Conservation (phyloP, 2,888 invertebrate species). For the Psylliodes chrysocephalus region DNA sequence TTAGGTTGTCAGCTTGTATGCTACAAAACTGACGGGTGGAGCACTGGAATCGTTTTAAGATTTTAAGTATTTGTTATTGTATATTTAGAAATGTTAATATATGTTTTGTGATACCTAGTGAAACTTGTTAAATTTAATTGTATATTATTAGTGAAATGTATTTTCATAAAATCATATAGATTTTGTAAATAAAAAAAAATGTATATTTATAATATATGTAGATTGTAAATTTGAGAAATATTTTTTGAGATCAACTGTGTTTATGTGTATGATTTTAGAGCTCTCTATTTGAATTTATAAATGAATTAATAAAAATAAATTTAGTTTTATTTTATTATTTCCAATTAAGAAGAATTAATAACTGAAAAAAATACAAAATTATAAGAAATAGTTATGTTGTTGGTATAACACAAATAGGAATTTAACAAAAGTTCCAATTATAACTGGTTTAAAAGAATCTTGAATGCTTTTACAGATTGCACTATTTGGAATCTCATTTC, state of each 20-base stretch:
- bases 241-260: slow-evolving; percentile 23
- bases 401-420: too few species aligned
- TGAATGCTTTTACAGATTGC: too few species aligned
- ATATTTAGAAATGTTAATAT: slow-evolving; percentile 15
- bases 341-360: background rate
- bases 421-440: too few species aligned
- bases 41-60: slow-evolving; percentile 65
- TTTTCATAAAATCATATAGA: slow-evolving; percentile 11
- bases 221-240: slow-evolving; percentile 8
- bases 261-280: slow-evolving; percentile 18
- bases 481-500: too few species aligned
- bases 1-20: slow-evolving; percentile 84
- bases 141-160: slow-evolving; percentile 31
- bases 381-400: too few species aligned
- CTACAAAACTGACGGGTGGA: slow-evolving; percentile 83
- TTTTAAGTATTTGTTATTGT: slow-evolving; percentile 4
- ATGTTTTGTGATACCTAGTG: slow-evolving; percentile 37
- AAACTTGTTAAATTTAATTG: slow-evolving; percentile 28
- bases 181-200: slow-evolving; percentile 25
- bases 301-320: slow-evolving; percentile 19
- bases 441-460: background rate
- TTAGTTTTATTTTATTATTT: slow-evolving; percentile 23
- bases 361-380: too few species aligned
- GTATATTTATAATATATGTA: slow-evolving; percentile 20
- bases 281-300: slow-evolving; percentile 34